Conservation (phyloP, 2,888 invertebrate genomes). For the Baccha elongata region DNA sequence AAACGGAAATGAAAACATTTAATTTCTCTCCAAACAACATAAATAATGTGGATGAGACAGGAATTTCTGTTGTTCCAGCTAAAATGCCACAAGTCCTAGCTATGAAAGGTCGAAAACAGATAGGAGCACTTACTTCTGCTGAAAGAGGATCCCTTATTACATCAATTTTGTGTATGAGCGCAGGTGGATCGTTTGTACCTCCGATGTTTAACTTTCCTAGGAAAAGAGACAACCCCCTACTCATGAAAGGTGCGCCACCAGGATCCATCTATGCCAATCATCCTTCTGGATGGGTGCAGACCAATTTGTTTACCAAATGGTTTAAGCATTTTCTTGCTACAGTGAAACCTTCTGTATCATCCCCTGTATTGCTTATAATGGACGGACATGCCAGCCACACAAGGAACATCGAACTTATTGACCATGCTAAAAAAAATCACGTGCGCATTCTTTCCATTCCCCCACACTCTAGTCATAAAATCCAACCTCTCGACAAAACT, state of each 20-base stretch:
- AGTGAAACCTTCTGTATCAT: slow-evolving; percentile 45
- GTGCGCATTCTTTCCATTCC: slow-evolving; percentile 54
- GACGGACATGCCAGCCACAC: slow-evolving; percentile 60
- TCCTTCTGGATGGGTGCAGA: slow-evolving; percentile 46
- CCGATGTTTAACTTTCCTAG: slow-evolving; percentile 54
- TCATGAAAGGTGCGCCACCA: slow-evolving; percentile 45
- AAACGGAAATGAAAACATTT: slow-evolving; percentile 26
- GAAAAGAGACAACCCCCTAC: slow-evolving; percentile 43
- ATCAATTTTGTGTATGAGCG: slow-evolving; percentile 48
- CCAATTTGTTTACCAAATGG: slow-evolving; percentile 29
- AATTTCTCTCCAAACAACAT: slow-evolving; percentile 40
- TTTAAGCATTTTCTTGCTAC: slow-evolving; percentile 56
- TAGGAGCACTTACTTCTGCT: slow-evolving; percentile 47
- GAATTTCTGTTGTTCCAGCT: slow-evolving; percentile 41
- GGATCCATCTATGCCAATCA: slow-evolving; percentile 45
- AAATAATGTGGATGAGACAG: slow-evolving; percentile 58
- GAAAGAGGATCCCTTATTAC: slow-evolving; percentile 50
- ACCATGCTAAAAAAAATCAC: slow-evolving; percentile 43
- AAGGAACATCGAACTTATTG: slow-evolving; percentile 52
- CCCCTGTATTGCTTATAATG: slow-evolving; percentile 53
- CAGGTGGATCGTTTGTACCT: slow-evolving; percentile 42
- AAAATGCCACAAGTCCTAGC: slow-evolving; percentile 52
- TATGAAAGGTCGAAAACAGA: slow-evolving; percentile 20
- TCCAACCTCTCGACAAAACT: slow-evolving; percentile 61
- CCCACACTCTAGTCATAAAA: slow-evolving; percentile 61